Evolutionary conservation across 2,888 invertebrate species (phyloP), one percentile per base, ranked within the genome.

Genomic region (Pristionchus arcanus): DNA sequence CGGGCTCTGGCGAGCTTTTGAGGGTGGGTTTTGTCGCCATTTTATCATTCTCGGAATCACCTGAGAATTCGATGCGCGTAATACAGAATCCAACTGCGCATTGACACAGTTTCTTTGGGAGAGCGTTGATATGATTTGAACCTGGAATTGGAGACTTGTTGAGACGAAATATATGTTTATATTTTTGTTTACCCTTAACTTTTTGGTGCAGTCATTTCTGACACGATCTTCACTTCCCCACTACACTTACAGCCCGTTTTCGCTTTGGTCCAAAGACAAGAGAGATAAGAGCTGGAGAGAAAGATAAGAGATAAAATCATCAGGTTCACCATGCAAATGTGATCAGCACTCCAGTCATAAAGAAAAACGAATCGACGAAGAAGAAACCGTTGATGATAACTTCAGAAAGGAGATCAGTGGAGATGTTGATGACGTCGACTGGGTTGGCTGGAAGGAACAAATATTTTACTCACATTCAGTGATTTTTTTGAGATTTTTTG

Each of bases 331-430:
- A 89, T 7, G 49, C 5, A 42, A 81, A 89, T 15, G 89, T 77
- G 21, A 91, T 88, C 16, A 92, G 88, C n/a, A 93, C 83, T 11
- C 92, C 92, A 15, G 90, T 90, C 25, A 92, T 88, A 83, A 93
- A 91, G 81, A 93, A 91, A 89, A 92, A 92, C 7, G 93, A 91
- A 85, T 92, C 92, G 13, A 93, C 92, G 31, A 90, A 90, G 66
- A 91, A 91, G 83, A 89, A 91, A 2, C 90, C 91, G 55, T 91
- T 93, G 1, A 89, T 37, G 68, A 93, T 66, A 21, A 92, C 37
- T 71, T 90, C 89, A 16, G 91, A 77, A 25, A 87, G 28, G 28
- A 90, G n/a, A 85, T 91, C 59, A 31, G 74, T 19, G 19, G 74
- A 21, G 42, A 89, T 53, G 21, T 21, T 88, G 9, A 91, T 28